Evolutionary conservation across 2,888 invertebrate genomes (phyloP).

Genomic region (Lycaena phlaeas): DNA sequence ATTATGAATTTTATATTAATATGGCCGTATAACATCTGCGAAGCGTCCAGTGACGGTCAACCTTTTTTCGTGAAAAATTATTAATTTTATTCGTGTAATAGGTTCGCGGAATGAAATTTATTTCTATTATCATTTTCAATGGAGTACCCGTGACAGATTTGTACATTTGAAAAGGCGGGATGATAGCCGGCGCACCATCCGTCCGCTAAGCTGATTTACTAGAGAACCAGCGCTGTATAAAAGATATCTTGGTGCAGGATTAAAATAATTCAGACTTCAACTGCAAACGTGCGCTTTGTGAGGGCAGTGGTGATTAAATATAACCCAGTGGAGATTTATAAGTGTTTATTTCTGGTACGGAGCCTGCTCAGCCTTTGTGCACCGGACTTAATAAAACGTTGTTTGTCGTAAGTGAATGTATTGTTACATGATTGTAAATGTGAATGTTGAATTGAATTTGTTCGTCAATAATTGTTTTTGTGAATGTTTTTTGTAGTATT

Average conservation of each 20-base stretch:
- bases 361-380: conserved; percentile 38
- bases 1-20: too few species aligned
- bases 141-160: conserved; percentile 34
- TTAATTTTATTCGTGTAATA: too few species aligned
- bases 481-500: too few species aligned
- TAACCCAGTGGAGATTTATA: conserved; percentile 62
- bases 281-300: conserved; percentile 56
- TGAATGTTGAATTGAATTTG: conserved; percentile 43
- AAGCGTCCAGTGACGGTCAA: too few species aligned
- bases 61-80: too few species aligned
- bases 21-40: too few species aligned
- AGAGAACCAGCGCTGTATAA: conserved; percentile 45
- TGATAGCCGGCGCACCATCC: conserved; percentile 51
- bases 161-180: conserved; percentile 39
- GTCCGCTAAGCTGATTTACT: conserved; percentile 65
- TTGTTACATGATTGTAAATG: conserved; percentile 43
- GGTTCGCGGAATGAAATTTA: too few species aligned
- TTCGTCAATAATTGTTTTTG: conserved; percentile 22
- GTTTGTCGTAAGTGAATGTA: conserved; percentile 50
- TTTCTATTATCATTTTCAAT: conserved; percentile 21
- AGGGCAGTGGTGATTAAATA: conserved; percentile 63
- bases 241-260: conserved; percentile 49
- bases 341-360: conserved; percentile 56
- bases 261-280: conserved; percentile 59
- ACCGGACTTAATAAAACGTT: conserved; percentile 48